These are phyloP conservation scores for Drosophila testacea DNA, from an alignment of 2,888 invertebrate genomes.

Conservation along the genomic window DNA sequence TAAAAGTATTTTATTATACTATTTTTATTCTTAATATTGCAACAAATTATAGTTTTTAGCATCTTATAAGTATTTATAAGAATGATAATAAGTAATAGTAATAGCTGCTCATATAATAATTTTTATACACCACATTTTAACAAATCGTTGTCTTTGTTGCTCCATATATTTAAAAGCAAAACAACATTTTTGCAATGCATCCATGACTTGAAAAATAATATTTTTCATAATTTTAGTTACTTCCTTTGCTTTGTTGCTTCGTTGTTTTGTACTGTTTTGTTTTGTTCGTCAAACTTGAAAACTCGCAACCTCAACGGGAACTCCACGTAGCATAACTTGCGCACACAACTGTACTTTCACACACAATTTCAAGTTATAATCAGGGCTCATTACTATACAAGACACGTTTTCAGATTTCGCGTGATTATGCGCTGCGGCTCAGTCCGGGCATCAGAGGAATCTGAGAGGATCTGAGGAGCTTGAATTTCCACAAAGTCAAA, in stretches of 20 bases:
- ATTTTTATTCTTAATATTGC: too few relatives aligned
- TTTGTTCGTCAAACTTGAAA: slow-evolving; percentile 18
- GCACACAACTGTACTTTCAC: slow-evolving; percentile 80
- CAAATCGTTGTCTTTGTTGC: too few relatives aligned
- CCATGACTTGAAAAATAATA: background rate
- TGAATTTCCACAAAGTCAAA: slow-evolving; percentile 58
- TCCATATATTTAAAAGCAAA: background rate
- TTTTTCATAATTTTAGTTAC: slow-evolving; percentile 5
- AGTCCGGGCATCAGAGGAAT: slow-evolving; percentile 37
- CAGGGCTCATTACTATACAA: slow-evolving; percentile 82
- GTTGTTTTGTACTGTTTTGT: slow-evolving; percentile 3
- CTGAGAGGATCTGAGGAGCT: slow-evolving; percentile 23
- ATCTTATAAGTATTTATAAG: too few relatives aligned
- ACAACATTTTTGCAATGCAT: background rate
- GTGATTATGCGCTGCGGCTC: slow-evolving; percentile 79
- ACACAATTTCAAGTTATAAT: slow-evolving; percentile 81
- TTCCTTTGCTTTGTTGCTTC: slow-evolving; percentile 16
- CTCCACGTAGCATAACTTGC: slow-evolving; percentile 76
- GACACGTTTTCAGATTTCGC: slow-evolving; percentile 82
- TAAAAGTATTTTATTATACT: background rate
- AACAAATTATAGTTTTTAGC: too few relatives aligned
- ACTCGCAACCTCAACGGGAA: slow-evolving; percentile 16
- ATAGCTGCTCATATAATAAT: too few relatives aligned
- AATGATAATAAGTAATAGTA: too few relatives aligned
- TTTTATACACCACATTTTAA: too few relatives aligned